Base-by-base conservation (phyloP, 1,140 invertebrate genomes). In the Chironomus tepperi region DNA sequence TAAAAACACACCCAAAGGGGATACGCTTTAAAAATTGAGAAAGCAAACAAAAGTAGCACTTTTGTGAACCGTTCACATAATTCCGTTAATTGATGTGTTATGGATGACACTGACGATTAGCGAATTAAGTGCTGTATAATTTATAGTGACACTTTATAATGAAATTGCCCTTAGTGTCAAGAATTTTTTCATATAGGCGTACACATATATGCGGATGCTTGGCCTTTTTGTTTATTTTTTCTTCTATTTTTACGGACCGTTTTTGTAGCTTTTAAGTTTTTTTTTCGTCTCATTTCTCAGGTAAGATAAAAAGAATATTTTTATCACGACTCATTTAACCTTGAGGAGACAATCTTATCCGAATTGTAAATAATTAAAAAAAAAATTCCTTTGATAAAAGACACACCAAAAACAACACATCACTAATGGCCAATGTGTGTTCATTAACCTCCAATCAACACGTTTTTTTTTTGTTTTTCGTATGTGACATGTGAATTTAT, bases 91-190 rank as follows among this genome's bases (percentile, higher is more conserved):
- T 47, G 8, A 9, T 47, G 15, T 47, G 12, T 57, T 57, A n/a
- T 15, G 47, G 47, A 57, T 57, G 47, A n/a, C 47, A 57, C 24
- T 57, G 47, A 57, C 47, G 47, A 57, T 57, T 57, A 57, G 47
- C n/a, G 12, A 47, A 15, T n/a, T n/a, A 57, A 57, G 47, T 12
- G 12, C n/a, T 5, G 5, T 34, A 57, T 57, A 57, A 57, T 57
- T 57, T 57, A 57, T 57, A n/a, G n/a, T 57, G 47, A 57, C 47
- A 57, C 3, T 12, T n/a, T 57, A 15, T 57, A 57, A 57, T 57
- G 12, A n/a, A 57, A 57, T 57, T 57, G 47, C 47, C 47, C 47
- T 57, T 57, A 57, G n/a, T 57, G 47, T 57, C 47, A 57, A 57
- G n/a, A 12, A 57, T 57, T 57, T 57, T n/a, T 47, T 12, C 43